Base-by-base conservation (phyloP, 2,113 vertebrate genomes). In the Ageneiosus marmoratus region DNA sequence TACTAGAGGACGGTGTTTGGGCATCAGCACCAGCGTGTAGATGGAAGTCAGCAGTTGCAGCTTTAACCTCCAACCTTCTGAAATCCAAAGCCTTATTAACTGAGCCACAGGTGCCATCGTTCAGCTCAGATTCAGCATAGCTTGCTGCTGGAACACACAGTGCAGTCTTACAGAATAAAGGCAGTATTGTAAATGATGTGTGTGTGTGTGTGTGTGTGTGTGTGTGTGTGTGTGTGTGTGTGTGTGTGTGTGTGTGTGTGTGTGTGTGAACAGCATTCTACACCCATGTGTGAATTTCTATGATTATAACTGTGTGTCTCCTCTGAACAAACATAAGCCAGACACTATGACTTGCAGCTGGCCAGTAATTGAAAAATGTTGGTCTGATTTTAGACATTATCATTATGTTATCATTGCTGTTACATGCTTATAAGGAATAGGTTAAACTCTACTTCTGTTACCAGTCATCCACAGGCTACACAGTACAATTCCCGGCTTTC, bases 261-360 rank as follows among this genome's bases (percentile, higher is more conserved):
- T 41, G 51, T 76, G 73, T 60, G 51, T 34, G 62, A 20, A 53
- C 27, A 13, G 27, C 67, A 65, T 83, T 86, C 81, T 63, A 82
- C 83, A 82, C 62, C 24, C 1, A 56, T 80, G 77, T 58, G 84
- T 58, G 63, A 87, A 37, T 85, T 86, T 88, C 81, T 41, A 32
- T 69, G 41, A 70, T 81, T 0, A 78, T 50, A 79, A 67, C 41
- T 73, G 53, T 50, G 77, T 78, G 20, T 34, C 79, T 81, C 65
- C 2, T 56, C 56, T 6, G 29, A 84, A n/a, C 58, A 55, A 53
- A 79, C 46, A 29, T 53, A 27, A 27, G 4, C 48, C 73, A 55
- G 10, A 75, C 27, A 62, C 27, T 5, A n/a, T 10, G 24, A 22
- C 18, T 1, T 55, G 18, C 53, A 55, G 53, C 20, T 55, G 4